Conservation (phyloP, 2,888 invertebrate species). For the Xestia sexstrigata region DNA sequence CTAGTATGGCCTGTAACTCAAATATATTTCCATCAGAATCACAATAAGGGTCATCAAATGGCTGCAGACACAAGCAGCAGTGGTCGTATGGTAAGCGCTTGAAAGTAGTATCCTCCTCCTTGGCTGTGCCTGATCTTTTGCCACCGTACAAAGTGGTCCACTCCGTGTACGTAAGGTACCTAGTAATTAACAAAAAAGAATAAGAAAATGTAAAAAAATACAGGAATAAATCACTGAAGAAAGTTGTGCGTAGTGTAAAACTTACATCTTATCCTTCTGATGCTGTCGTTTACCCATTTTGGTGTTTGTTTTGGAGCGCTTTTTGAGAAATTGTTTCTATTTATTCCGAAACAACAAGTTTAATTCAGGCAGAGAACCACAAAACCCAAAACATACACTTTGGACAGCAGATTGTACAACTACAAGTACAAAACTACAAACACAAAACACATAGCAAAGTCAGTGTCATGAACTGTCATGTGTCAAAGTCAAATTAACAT, state of each 20-base stretch:
- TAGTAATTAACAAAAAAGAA: conserved; percentile 72
- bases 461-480: not conserved
- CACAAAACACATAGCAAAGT: too few species aligned
- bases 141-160: conserved; percentile 98
- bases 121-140: conserved; percentile 93
- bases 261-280: conserved; percentile 98
- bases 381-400: not conserved
- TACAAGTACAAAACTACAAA: too few species aligned
- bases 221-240: not conserved
- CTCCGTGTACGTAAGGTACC: conserved; percentile 96
- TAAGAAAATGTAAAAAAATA: not conserved
- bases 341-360: not conserved
- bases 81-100: conserved; percentile 97
- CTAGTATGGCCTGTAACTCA: conserved; percentile 96
- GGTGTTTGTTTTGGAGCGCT: conserved; percentile 10
- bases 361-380: not conserved
- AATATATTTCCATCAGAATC: conserved; percentile 98
- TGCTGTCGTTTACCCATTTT: conserved; percentile 98
- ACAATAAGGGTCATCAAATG: conserved; percentile 97
- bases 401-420: too few species aligned
- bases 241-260: conserved; percentile 9
- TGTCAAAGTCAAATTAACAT: not conserved
- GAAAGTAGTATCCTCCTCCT: conserved; percentile 95
- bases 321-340: not conserved
- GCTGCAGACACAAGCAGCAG: conserved; percentile 97